Base-by-base conservation (phyloP, 2,888 invertebrate species). In the Halocaridina rubra region DNA sequence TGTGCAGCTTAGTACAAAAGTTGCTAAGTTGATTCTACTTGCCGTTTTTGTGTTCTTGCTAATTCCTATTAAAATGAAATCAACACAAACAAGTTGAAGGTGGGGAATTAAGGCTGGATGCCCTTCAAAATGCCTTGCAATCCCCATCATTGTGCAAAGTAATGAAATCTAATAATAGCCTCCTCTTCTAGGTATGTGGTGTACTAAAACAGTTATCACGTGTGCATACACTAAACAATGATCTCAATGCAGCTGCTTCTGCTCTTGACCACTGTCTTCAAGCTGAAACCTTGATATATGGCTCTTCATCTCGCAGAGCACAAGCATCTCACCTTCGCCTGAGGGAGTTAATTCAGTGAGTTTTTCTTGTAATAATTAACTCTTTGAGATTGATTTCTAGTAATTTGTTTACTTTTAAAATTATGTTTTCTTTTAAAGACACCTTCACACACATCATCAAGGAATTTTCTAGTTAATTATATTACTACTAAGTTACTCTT, bases 201-300 rank as follows among this genome's bases (percentile, higher is more conserved):
- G 82, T 82, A 16, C 33, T 82, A 24, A 64, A 76, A 57, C 82
- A 82, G 19, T 71, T 82, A 10, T 82, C 77, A n/a, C 77, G 82
- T n/a, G 77, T 82, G n/a, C 67, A 75, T 13, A 59, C 82, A 59
- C 82, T 82, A 4, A 71, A 39, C 22, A 76, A 76, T 16, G 82
- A 82, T 39, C 33, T 71, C 13, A 59, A 57, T 59, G 71, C 46
- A 32, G 80, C 80, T n/a, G 80, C 82, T 24, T 33, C 76, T 46
- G 59, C 71, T 46, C 76, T 81, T n/a, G 81, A 81, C 32, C 81
- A 81, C 46, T 81, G 81, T 29, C 76, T 81, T 64, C 82, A 82
- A 3, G 57, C 57, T 13, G 82, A 82, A 22, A 82, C 39, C 7
- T 71, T 71, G 5, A 69, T 82, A 4, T 82, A 82, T 77, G 82